Evolutionary conservation across 2,888 invertebrate species (phyloP).

Genomic region (Tricholauxania praeusta): DNA sequence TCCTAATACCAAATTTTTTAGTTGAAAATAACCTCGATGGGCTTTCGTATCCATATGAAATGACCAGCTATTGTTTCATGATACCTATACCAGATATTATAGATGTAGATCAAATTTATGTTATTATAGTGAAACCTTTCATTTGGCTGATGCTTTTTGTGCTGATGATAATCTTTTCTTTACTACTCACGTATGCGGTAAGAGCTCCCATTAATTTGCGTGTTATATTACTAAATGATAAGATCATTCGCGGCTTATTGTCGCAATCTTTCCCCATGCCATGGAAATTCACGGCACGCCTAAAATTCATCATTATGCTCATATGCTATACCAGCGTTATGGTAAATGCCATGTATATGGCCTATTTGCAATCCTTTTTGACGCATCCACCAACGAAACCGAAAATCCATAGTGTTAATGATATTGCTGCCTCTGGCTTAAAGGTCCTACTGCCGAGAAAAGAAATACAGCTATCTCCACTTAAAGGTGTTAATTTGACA

Average conservation of each 20-base stretch:
- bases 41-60: slow-evolving; percentile 48
- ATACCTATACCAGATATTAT: slow-evolving; percentile 45
- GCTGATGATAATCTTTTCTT: slow-evolving; percentile 44
- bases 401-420: slow-evolving; percentile 24
- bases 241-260: slow-evolving; percentile 51
- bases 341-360: slow-evolving; percentile 52
- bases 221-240: slow-evolving; percentile 51
- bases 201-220: not conserved
- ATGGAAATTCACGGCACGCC: slow-evolving; percentile 1
- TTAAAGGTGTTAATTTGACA: not conserved
- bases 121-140: slow-evolving; percentile 41
- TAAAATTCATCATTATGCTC: slow-evolving; percentile 46
- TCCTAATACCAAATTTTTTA: no score
- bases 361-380: slow-evolving; percentile 49
- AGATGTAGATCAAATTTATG: slow-evolving; percentile 45
- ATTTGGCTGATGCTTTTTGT: slow-evolving; percentile 36
- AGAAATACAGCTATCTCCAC: not conserved
- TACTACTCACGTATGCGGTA: slow-evolving; percentile 32
- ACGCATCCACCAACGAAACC: slow-evolving; percentile 48
- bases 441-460: slow-evolving; percentile 26
- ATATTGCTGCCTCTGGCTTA: slow-evolving; percentile 10
- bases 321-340: slow-evolving; percentile 51
- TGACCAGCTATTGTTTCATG: slow-evolving; percentile 49
- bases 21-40: no score
- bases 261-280: slow-evolving; percentile 52